Evolutionary conservation across 2,113 vertebrate species (phyloP).

Genomic region (Heterotis niloticus): DNA sequence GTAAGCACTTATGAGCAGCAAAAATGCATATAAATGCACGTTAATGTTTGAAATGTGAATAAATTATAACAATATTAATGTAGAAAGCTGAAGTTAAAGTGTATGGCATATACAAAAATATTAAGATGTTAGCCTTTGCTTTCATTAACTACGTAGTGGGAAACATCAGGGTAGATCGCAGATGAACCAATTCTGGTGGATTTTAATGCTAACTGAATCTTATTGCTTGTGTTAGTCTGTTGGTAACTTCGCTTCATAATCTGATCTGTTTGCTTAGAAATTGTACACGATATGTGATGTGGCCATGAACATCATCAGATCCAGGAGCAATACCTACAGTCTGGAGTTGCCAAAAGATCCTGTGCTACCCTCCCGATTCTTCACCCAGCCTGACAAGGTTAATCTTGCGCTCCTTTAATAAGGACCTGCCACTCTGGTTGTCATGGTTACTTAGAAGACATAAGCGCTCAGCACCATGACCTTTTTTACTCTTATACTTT

Average conservation of each 20-base stretch:
- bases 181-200: too few species aligned
- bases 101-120: too few species aligned
- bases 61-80: too few species aligned
- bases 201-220: too few species aligned
- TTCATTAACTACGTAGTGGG: too few species aligned
- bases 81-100: too few species aligned
- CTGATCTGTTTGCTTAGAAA: constrained; percentile 68
- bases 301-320: constrained; percentile 96
- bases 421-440: background rate
- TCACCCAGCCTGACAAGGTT: constrained; percentile 97
- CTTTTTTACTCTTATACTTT: background rate
- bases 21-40: background rate
- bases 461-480: background rate
- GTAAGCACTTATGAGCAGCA: background rate
- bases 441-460: background rate
- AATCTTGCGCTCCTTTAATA: background rate
- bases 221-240: background rate
- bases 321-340: constrained; percentile 95
- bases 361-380: constrained; percentile 86
- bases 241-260: background rate
- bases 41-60: background rate
- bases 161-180: too few species aligned
- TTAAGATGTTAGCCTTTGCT: too few species aligned
- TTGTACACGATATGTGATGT: constrained; percentile 95
- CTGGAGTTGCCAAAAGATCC: constrained; percentile 96